Conservation (phyloP, 2,888 invertebrate species). For the Macrosiphum euphorbiae region DNA sequence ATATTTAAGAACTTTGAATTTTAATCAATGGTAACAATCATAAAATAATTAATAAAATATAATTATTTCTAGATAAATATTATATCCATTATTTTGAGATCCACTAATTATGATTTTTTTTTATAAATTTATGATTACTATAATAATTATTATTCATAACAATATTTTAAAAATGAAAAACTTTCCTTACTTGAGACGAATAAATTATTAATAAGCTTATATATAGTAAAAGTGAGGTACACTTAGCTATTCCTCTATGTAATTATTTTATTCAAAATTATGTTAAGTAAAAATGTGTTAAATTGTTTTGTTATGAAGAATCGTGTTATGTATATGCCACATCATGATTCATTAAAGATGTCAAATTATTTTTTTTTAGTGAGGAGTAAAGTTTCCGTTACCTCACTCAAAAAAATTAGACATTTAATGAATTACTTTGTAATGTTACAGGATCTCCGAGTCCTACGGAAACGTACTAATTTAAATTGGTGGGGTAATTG, state of each 20-base stretch:
- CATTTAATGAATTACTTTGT: conserved; percentile 9
- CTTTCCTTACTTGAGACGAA: neutral
- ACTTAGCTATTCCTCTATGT: neutral
- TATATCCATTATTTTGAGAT: neutral
- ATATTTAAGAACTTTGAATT: neutral
- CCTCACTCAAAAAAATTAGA: neutral
- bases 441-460: neutral
- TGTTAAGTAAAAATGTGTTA: neutral
- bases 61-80: neutral
- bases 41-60: neutral
- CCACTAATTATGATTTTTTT: no score
- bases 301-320: neutral
- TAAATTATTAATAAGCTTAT: neutral
- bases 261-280: neutral
- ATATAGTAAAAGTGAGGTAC: neutral
- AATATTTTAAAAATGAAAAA: neutral
- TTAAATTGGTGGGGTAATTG: neutral
- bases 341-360: neutral
- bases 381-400: neutral
- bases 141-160: neutral
- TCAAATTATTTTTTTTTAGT: neutral
- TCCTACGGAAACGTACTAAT: neutral
- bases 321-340: neutral
- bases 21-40: neutral
- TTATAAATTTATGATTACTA: no score